These are phyloP conservation scores for Philereme vetulata DNA, from an alignment of 2,888 invertebrate genomes.

Conservation along the genomic window DNA sequence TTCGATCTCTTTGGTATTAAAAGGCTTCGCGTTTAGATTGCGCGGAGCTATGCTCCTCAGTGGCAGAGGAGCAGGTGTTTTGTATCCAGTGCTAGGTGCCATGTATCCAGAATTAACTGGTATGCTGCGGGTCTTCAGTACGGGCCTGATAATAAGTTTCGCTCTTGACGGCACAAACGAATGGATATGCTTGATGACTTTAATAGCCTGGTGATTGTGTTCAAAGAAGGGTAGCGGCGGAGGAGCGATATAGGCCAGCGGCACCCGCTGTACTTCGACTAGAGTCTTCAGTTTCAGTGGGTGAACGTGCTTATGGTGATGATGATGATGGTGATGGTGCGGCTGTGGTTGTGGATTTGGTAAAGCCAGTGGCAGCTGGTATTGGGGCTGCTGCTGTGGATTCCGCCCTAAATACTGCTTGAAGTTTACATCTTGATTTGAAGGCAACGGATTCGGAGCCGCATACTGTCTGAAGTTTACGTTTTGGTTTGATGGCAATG, in stretches of 20 bases:
- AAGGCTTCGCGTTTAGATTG: conserved; percentile 49
- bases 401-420: conserved; percentile 27
- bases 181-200: conserved; percentile 62
- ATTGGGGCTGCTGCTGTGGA: conserved; percentile 18
- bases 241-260: conserved; percentile 72
- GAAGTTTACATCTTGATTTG: conserved; percentile 31
- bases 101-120: conserved; percentile 39
- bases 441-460: conserved; percentile 27
- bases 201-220: conserved; percentile 50
- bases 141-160: conserved; percentile 67
- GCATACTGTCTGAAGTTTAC: conserved; percentile 30
- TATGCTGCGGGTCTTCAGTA: conserved; percentile 53
- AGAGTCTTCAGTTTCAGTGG: conserved; percentile 68
- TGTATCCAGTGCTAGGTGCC: conserved; percentile 38
- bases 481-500: conserved; percentile 36
- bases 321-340: conserved; percentile 34
- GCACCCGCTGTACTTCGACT: conserved; percentile 73
- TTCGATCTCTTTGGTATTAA: conserved; percentile 59
- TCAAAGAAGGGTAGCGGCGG: conserved; percentile 56
- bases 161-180: conserved; percentile 60
- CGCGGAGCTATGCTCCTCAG: conserved; percentile 31
- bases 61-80: conserved; percentile 39
- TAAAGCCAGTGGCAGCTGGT: conserved; percentile 27
- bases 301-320: conserved; percentile 37
- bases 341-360: conserved; percentile 28